These are phyloP conservation scores for Malthinus seriepunctatus DNA, from an alignment of 2,888 invertebrate genomes.

Conservation along the genomic window DNA sequence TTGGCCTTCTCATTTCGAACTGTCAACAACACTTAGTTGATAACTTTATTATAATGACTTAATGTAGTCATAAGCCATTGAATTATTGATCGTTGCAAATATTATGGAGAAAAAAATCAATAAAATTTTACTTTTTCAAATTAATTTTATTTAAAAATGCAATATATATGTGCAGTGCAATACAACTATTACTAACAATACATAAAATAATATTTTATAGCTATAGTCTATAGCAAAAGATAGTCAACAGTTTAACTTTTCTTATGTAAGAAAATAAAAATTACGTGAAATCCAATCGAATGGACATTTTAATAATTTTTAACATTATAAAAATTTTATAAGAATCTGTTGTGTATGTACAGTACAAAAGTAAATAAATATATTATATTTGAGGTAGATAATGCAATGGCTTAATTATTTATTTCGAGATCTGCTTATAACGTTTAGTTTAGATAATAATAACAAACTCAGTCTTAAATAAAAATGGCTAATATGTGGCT, in stretches of 20 bases:
- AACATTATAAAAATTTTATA: conserved; percentile 41
- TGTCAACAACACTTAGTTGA: too few species aligned
- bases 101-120: neutral
- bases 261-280: conserved; percentile 24
- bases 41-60: too few species aligned
- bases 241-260: conserved; percentile 27
- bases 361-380: conserved; percentile 39
- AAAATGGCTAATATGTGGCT: conserved; percentile 49
- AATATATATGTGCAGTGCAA: conserved; percentile 53
- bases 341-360: conserved; percentile 42
- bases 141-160: conserved; percentile 46
- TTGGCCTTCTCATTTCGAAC: too few species aligned
- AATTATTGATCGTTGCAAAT: neutral
- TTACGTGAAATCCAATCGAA: conserved; percentile 12
- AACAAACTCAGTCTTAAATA: conserved; percentile 51
- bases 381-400: conserved; percentile 45
- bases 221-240: conserved; percentile 41
- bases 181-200: conserved; percentile 52
- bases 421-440: neutral
- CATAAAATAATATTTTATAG: conserved; percentile 47
- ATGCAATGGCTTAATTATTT: conserved; percentile 32
- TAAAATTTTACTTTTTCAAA: conserved; percentile 9
- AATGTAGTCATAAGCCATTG: neutral
- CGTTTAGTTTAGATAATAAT: neutral
- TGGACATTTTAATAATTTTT: neutral